Percentiles rank a stretch among this genome's conserved stretches.
Conservation (phyloP, 2,888 invertebrate genomes). For the Plutella xylostella region DNA sequence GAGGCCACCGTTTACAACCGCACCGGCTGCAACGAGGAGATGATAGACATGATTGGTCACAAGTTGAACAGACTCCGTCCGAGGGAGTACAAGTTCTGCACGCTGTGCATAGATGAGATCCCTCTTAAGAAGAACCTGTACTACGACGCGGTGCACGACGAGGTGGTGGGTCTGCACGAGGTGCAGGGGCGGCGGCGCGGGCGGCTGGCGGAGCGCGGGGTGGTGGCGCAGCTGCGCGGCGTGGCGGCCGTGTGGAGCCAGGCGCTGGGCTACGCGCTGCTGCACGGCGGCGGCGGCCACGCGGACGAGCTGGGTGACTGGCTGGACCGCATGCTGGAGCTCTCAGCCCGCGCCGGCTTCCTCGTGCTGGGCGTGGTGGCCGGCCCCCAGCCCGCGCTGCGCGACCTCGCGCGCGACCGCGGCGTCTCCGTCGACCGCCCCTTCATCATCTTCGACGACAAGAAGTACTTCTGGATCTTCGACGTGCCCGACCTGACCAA, state of each 20-base stretch:
- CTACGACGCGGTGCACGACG: background rate
- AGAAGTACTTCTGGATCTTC: background rate
- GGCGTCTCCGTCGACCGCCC: background rate
- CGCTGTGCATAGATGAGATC: background rate
- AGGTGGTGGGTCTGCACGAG: background rate
- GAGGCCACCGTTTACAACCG: background rate
- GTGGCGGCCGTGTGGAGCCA: background rate
- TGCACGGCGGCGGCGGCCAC: background rate
- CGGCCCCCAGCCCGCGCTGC: too few relatives aligned
- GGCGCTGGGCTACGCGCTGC: background rate
- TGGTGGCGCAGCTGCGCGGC: background rate
- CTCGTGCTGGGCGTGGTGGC: background rate
- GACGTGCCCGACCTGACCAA: background rate
- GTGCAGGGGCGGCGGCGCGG: background rate
- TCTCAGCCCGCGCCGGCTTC: background rate
- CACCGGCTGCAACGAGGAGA: background rate
- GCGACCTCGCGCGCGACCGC: background rate
- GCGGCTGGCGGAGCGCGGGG: background rate
- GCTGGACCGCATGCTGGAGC: background rate
- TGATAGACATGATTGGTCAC: background rate
- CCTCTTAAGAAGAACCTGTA: background rate
- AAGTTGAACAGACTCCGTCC: background rate
- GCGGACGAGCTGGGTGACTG: background rate
- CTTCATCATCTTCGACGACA: background rate
- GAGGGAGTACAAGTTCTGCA: background rate